Evolutionary conservation across 2,797 vertebrate species (phyloP).

Genomic region (Chaetophractus vellerosus): DNA sequence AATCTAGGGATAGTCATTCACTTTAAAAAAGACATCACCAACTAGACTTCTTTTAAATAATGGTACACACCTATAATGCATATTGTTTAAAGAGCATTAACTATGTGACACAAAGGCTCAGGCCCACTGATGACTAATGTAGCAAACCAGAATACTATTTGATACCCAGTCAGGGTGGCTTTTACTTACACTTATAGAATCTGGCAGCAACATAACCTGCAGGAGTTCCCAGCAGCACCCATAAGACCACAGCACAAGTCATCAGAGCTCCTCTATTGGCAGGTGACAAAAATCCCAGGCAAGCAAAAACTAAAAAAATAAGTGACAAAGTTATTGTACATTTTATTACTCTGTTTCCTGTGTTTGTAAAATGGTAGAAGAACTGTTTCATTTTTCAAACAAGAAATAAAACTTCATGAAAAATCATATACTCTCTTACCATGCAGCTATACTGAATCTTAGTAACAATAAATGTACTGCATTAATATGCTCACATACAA

Average conservation of each 20-base stretch:
- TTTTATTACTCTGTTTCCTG: not conserved
- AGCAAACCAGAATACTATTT: not conserved
- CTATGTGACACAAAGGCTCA: not conserved
- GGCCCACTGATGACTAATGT: fast-evolving
- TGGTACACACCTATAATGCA: not conserved
- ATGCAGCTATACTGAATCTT: not conserved
- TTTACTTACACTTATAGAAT: conserved; percentile 96
- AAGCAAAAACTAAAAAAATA: conserved; percentile 95
- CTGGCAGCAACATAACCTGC: conserved; percentile 96
- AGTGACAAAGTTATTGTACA: not conserved
- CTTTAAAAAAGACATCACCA: not conserved
- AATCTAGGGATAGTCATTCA: not conserved
- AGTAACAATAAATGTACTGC: not conserved
- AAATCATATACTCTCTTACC: not conserved
- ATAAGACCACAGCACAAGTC: conserved; percentile 96
- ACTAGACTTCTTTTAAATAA: not conserved
- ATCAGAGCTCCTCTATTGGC: conserved; percentile 96
- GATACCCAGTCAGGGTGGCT: conserved; percentile 46
- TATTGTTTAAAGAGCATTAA: not conserved
- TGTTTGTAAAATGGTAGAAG: conserved; percentile 6
- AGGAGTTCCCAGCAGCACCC: conserved; percentile 97
- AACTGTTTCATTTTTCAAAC: not conserved
- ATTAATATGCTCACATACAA: not conserved
- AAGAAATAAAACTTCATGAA: conserved; percentile 45
- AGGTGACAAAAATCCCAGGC: conserved; percentile 98